Percentiles rank a stretch among this genome's conserved stretches.
Conservation (phyloP, 2,888 invertebrate genomes). For the Mechanitis messenoides region DNA sequence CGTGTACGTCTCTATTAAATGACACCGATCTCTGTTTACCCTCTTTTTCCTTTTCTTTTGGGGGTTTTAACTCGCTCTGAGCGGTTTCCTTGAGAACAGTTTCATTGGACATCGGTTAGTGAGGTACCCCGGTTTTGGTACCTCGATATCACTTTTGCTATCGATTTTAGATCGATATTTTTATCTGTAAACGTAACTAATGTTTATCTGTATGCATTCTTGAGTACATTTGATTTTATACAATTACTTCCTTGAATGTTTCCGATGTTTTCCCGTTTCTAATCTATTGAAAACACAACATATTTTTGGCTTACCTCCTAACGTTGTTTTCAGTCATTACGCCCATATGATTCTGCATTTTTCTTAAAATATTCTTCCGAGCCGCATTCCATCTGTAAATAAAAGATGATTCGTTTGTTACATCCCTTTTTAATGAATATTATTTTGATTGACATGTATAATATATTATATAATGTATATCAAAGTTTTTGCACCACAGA, state of each 20-base stretch:
- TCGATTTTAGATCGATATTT: slow-evolving; percentile 58
- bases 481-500: too few species aligned
- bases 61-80: slow-evolving; percentile 57
- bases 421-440: not conserved
- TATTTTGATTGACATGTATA: not conserved
- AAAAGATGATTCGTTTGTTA: slow-evolving; percentile 11
- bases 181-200: slow-evolving; percentile 57
- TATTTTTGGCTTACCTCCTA: slow-evolving; percentile 35
- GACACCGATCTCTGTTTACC: slow-evolving; percentile 83
- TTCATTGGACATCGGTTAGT: slow-evolving; percentile 67
- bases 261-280: too few species aligned
- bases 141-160: slow-evolving; percentile 41
- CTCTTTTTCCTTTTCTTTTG: slow-evolving; percentile 66
- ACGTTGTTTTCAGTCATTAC: slow-evolving; percentile 35
- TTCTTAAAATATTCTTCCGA: slow-evolving; percentile 22
- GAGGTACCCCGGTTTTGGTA: slow-evolving; percentile 61
- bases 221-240: not conserved
- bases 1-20: slow-evolving; percentile 93
- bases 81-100: slow-evolving; percentile 57
- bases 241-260: too few species aligned
- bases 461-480: too few species aligned
- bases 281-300: too few species aligned
- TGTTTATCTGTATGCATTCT: slow-evolving; percentile 5
- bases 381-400: slow-evolving; percentile 40
- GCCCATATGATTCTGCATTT: slow-evolving; percentile 18